Conservation (phyloP, 2,113 vertebrate genomes). For the Ochotona curzoniae region DNA sequence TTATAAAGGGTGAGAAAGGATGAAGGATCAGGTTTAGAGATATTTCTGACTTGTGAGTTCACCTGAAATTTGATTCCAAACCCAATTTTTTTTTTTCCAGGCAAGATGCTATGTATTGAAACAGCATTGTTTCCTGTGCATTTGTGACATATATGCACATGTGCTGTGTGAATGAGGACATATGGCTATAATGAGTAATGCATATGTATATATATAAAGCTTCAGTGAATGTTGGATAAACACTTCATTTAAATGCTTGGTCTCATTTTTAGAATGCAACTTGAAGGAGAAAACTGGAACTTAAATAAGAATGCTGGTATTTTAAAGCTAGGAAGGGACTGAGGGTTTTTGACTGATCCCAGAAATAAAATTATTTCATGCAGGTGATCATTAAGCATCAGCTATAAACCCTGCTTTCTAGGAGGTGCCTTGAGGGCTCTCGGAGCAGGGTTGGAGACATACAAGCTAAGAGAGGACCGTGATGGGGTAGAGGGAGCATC, state of each 20-base stretch:
- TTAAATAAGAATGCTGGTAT: constrained; percentile 7
- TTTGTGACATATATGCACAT: not conserved
- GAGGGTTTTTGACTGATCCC: not conserved
- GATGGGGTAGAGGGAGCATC: not conserved
- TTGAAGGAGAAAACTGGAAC: not conserved
- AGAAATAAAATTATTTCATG: not conserved
- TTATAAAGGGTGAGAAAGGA: not conserved
- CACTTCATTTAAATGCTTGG: not conserved
- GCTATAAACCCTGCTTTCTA: not conserved
- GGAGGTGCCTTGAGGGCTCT: not conserved
- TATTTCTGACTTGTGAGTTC: not conserved
- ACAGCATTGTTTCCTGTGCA: not conserved
- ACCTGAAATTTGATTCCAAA: not conserved
- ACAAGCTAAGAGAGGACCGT: too few relatives aligned
- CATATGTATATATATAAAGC: not conserved
- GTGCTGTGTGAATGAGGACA: not conserved
- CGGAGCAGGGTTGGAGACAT: too few relatives aligned
- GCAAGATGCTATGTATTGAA: not conserved
- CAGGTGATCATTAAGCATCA: not conserved
- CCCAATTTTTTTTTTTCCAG: not conserved
- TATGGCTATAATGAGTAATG: not conserved
- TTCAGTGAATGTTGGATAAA: not conserved
- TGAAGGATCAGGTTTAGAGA: constrained; percentile 7
- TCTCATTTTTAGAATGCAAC: constrained; percentile 24
- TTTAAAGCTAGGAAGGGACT: not conserved